Percentiles rank a stretch among this genome's conserved stretches.
phyloP scores from a whole-genome alignment of 2,888 invertebrate species.

The Formica aserva region DNA sequence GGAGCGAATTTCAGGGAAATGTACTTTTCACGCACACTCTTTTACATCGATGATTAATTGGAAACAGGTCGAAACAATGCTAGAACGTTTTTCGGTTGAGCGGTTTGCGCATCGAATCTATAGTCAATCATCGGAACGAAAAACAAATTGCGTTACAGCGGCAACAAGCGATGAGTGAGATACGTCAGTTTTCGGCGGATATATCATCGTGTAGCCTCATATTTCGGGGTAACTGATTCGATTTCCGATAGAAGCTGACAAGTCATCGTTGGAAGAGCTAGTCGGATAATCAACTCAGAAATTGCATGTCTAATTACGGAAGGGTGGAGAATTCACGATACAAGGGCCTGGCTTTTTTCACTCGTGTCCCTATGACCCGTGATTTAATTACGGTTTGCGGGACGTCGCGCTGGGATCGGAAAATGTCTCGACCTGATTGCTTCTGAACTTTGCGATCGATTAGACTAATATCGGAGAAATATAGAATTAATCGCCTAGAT shows the following conservation, averaged over 20 bases:
- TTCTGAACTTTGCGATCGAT: not conserved
- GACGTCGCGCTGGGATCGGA: not conserved
- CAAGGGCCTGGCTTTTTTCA: constrained; percentile 1
- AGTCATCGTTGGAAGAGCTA: constrained; percentile 25
- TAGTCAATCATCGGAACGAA: constrained; percentile 52
- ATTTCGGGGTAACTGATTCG: constrained; percentile 54
- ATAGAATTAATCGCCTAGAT: not conserved
- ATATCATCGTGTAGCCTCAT: not conserved
- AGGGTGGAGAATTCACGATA: not conserved
- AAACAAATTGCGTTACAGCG: constrained; percentile 53
- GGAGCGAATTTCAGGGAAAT: not conserved
- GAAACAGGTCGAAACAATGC: constrained; percentile 7
- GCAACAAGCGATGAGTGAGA: constrained; percentile 32
- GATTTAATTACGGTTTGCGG: constrained; percentile 7
- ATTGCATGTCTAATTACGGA: constrained; percentile 54
- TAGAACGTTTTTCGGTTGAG: constrained; percentile 1
- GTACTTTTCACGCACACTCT: not conserved
- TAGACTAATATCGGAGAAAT: not conserved
- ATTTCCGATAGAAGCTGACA: constrained; percentile 58
- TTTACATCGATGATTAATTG: constrained; percentile 6
- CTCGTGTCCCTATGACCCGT: not conserved
- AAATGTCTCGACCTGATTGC: not conserved
- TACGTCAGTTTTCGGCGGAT: constrained; percentile 20
- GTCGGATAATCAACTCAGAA: constrained; percentile 57
- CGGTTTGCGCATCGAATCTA: not conserved